Conservation (phyloP, 2,113 vertebrate genomes). For the Phodopus roborovskii region DNA sequence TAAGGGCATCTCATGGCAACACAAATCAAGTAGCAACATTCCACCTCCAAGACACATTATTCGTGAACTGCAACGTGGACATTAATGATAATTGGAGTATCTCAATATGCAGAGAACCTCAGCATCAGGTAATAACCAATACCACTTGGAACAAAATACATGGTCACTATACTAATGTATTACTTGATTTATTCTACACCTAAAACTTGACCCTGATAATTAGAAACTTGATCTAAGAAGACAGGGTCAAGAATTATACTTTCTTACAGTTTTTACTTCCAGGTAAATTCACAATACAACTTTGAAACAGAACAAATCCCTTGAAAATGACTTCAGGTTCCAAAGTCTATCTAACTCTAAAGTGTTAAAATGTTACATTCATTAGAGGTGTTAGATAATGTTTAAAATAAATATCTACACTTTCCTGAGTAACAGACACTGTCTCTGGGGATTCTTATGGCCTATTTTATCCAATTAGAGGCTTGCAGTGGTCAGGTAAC, state of each 20-base stretch:
- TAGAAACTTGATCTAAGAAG: not conserved
- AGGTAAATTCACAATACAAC: not conserved
- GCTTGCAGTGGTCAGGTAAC: not conserved
- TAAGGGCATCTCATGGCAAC: not conserved
- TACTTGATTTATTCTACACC: not conserved
- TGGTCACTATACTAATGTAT: not conserved
- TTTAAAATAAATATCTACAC: not conserved
- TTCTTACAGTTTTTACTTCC: not conserved
- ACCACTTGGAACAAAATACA: not conserved
- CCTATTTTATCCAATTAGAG: not conserved
- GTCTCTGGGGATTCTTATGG: not conserved
- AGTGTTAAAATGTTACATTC: not conserved
- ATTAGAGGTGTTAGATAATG: no score
- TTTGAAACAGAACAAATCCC: not conserved
- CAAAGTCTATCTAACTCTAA: not conserved
- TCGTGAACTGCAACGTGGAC: no score
- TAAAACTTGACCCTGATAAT: no score
- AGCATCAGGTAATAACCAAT: not conserved
- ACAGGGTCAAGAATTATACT: not conserved
- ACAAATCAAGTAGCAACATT: not conserved
- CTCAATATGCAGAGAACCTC: not conserved
- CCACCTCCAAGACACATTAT: not conserved
- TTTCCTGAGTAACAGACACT: not conserved
- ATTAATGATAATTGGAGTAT: not conserved
- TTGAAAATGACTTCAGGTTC: not conserved